Base-by-base conservation (phyloP, 35 echinoderm and acorn worm genomes). In the Hemicentrotus pulcherrimus region DNA sequence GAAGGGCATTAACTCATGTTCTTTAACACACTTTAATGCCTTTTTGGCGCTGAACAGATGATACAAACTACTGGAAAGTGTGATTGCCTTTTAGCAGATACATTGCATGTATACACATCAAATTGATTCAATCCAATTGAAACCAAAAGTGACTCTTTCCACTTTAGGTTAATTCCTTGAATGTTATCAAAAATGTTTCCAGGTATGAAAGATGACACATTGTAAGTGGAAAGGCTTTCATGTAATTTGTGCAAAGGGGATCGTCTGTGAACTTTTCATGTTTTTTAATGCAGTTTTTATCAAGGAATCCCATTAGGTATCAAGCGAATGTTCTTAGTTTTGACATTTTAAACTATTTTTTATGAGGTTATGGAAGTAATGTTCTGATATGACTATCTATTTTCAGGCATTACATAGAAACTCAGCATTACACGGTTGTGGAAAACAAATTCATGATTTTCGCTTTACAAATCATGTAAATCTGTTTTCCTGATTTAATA, bases 211-310 rank as follows among this genome's bases (percentile, higher is more conserved):
- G 65, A 78, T 78, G 65, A 5, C 65, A 78, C 65, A 78, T 78
- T 78, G 65, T 78, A n/a, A 78, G 65, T 78, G 65, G 28, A 78
- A 78, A 78, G 65, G 65, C 65, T 78, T 78, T 78, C 65, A 78
- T 78, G 24, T n/a, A 78, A 78, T 78, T 24, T 78, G 4, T n/a
- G 12, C 24, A 4, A 78, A 22, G 2, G 65, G 19, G 28, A 78
- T 78, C n/a, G 22, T 28, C 19, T 6, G 22, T 4, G 65, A 78
- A 78, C 0, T 28, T n/a, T 78, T 24, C 65, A 78, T 78, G 19
- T 78, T 78, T 78, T 78, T 9, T 15, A 59, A 58, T 5, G 19
- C 19, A 78, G 35, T 78, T 22, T 22, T 28, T n/a, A 78, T 78
- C 24, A 28, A 78, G 65, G 65, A 28, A 28, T 7, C 24, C 65